A percentile compares a stretch with the other conserved stretches of the same genome.
Evolutionary conservation across 1,140 invertebrate genomes (phyloP).

Genomic region (Drosophila orosa): DNA sequence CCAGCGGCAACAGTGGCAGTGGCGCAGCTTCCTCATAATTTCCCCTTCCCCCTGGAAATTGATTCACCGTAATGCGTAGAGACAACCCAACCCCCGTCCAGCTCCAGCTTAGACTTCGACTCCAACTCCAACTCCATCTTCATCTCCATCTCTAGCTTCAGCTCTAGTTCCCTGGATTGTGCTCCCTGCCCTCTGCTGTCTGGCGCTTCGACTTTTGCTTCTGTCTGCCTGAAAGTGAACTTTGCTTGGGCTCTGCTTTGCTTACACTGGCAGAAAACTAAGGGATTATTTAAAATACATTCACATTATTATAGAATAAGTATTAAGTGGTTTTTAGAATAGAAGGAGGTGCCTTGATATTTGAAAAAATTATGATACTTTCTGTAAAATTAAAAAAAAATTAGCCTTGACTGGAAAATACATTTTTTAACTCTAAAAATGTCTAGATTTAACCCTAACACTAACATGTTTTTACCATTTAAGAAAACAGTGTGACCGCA

Average conservation of each 20-base stretch:
- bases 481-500: no score
- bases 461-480: no score
- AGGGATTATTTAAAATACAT: background rate
- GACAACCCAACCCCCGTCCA: constrained; percentile 17
- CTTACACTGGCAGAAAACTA: constrained; percentile 12
- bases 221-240: constrained; percentile 65
- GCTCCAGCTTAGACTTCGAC: constrained; percentile 12
- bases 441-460: no score
- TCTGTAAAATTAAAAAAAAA: no score
- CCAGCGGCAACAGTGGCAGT: constrained; percentile 13
- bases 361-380: no score
- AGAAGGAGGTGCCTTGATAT: no score
- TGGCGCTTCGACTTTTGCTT: constrained; percentile 47
- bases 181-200: constrained; percentile 38
- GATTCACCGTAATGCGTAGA: constrained; percentile 71
- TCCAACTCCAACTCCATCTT: background rate
- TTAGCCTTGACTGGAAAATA: no score
- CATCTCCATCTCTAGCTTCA: background rate
- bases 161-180: background rate
- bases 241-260: constrained; percentile 49
- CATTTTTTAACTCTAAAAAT: no score
- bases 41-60: constrained; percentile 55
- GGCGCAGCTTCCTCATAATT: constrained; percentile 67
- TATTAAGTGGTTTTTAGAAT: no score
- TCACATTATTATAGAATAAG: background rate